Evolutionary conservation across 37 sponge, comb jelly and placozoan species (phyloP), one percentile per base, ranked within the genome.

Genomic region (Amphimedon queenslandica): DNA sequence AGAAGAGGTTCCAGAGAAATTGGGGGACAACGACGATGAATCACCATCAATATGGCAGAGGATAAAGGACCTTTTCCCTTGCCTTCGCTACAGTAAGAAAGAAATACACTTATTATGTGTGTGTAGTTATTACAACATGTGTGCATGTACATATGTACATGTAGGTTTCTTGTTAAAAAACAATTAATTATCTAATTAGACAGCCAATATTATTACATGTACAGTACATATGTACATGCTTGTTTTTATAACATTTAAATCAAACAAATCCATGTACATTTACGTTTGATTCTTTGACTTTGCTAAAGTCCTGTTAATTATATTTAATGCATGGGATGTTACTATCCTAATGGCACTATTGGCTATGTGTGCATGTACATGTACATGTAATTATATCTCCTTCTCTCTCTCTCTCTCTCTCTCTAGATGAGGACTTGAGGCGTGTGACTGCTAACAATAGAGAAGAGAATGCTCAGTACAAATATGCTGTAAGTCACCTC

Each of bases 401-500:
- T 13, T 47, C 53, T 47, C 13, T 47, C 13, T 47, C 53, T 47
- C 53, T 18, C 13, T 47, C 13, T 57, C 2, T 41, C 6, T 27
- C 40, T 60, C 6, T 58, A 87, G 87, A 74, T 53, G 87, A 88
- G 31, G 75, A 77, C 0, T 51, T 21, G 24, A 68, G 93, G 31
- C 27, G 51, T 30, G 55, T 93, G 38, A 70, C 37, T 27, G 82
- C 89, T 39, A 88, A 81, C 58, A 81, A 93, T 55, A 43, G 2
- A 0, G 64, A 28, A 3, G 74, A 55, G 42, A 88, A 88, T 73
- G 63, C 32, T 30, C 60, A 11, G 42, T 93, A 71, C 75, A 88
- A 81, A 66, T 93, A 93, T 75, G 65, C 75, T 20, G 93, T 85
- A 37, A 84, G 91, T n/a, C n/a, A n/a, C n/a, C n/a, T n/a, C n/a